phyloP scores from a whole-genome alignment of 2,797 vertebrate species.

The Semotilus atromaculatus region DNA sequence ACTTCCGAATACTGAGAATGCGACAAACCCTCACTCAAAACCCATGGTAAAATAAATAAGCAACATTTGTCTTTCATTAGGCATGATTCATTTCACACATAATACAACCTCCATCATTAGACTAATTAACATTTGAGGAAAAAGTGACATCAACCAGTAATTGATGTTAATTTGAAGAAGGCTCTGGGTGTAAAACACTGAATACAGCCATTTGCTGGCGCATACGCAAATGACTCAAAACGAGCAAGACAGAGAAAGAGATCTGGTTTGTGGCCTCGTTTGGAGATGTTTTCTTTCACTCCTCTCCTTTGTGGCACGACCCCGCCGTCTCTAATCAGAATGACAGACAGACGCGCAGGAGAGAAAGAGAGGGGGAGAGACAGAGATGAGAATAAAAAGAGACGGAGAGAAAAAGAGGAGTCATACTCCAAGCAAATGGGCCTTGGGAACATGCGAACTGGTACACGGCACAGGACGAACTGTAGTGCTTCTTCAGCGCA shows the following conservation, averaged over 20 bases:
- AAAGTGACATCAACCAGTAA: constrained; percentile 21
- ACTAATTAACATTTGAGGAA: constrained; percentile 6
- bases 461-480: neutral
- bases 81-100: neutral
- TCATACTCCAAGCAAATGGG: constrained; percentile 23
- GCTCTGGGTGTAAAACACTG: constrained; percentile 15
- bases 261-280: constrained; percentile 51
- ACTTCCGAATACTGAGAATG: constrained; percentile 7
- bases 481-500: constrained; percentile 1
- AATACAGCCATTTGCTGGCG: constrained; percentile 26
- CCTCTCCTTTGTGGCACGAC: constrained; percentile 57
- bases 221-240: constrained; percentile 26
- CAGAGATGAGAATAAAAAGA: constrained; percentile 29
- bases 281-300: constrained; percentile 51
- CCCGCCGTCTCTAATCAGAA: constrained; percentile 59
- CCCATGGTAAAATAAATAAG: neutral
- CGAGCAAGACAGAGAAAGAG: constrained; percentile 28
- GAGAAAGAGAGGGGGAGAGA: constrained; percentile 47
- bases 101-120: neutral
- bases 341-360: constrained; percentile 55
- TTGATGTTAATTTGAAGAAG: constrained; percentile 38
- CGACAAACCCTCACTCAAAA: neutral
- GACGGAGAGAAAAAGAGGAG: constrained; percentile 38
- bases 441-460: constrained; percentile 22
- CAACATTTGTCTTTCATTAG: constrained; percentile 36